phyloP scores from a whole-genome alignment of 2,113 vertebrate genomes.

The Scatophagus argus region DNA sequence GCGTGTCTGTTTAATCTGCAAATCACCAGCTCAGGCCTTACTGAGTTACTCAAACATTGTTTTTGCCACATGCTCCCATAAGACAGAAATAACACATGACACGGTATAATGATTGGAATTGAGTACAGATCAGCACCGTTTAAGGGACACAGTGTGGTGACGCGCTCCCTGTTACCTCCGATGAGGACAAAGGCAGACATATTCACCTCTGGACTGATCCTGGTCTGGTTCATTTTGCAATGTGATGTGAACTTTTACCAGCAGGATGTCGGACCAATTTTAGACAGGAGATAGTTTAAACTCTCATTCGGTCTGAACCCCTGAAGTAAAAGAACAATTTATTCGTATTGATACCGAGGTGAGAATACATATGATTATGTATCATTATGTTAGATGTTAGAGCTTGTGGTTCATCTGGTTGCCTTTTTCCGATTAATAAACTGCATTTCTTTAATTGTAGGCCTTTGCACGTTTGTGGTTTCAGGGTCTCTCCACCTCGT shows the following conservation, averaged over 20 bases:
- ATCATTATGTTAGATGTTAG: too few relatives aligned
- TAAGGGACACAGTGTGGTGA: not conserved
- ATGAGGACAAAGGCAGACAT: not conserved
- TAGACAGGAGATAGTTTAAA: not conserved
- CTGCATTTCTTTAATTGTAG: too few relatives aligned
- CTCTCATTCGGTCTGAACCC: not conserved
- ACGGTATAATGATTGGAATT: not conserved
- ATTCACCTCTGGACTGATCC: not conserved
- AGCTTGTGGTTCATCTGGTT: too few relatives aligned
- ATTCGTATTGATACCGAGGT: too few relatives aligned
- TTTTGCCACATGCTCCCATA: not conserved
- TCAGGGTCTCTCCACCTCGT: too few relatives aligned
- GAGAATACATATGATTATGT: too few relatives aligned
- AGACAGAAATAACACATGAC: not conserved
- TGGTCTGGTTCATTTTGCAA: not conserved
- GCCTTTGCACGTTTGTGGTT: too few relatives aligned
- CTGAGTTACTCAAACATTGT: not conserved
- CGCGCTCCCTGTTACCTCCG: too few relatives aligned
- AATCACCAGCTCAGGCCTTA: not conserved
- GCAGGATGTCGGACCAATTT: not conserved
- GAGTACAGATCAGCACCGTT: not conserved
- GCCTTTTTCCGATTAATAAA: too few relatives aligned
- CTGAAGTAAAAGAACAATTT: not conserved
- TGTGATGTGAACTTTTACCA: not conserved
- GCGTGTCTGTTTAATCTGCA: conserved; percentile 11